Percentiles rank a stretch among this genome's conserved stretches.
Evolutionary conservation across 2,888 invertebrate species (phyloP).

Genomic region (Xestia xanthographa): DNA sequence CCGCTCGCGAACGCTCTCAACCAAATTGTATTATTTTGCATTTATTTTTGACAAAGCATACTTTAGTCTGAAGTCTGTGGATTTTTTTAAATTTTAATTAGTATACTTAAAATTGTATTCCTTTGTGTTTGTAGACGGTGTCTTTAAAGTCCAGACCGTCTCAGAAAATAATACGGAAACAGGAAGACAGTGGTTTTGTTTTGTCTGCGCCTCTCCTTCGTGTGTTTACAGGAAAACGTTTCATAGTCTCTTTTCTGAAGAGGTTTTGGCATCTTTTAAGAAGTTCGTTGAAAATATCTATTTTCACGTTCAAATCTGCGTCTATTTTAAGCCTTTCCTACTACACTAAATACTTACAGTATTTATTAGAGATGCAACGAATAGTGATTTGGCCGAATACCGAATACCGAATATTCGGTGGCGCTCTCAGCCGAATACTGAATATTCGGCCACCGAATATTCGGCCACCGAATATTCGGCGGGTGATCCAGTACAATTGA

Average conservation of each 20-base stretch:
- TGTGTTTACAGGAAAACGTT: conserved; percentile 49
- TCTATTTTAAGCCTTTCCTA: not conserved
- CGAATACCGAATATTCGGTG: too few relatives aligned
- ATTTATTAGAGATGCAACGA: too few relatives aligned
- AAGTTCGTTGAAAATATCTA: conserved; percentile 20
- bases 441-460: too few relatives aligned
- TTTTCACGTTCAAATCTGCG: not conserved
- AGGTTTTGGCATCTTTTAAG: conserved; percentile 33
- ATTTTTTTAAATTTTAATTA: conserved; percentile 67
- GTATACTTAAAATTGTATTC: conserved; percentile 67
- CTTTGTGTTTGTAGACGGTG: conserved; percentile 64
- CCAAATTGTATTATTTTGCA: conserved; percentile 90
- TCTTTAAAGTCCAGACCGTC: conserved; percentile 52
- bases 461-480: too few relatives aligned
- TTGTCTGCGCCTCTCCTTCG: conserved; percentile 48
- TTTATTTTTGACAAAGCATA: conserved; percentile 88
- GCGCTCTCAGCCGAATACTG: too few relatives aligned
- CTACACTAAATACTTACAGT: not conserved
- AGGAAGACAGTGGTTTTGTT: conserved; percentile 54
- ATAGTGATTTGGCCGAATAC: too few relatives aligned
- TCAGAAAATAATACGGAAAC: conserved; percentile 51
- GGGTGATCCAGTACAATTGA: too few relatives aligned
- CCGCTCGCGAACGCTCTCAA: conserved; percentile 81
- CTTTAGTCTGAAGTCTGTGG: conserved; percentile 73
- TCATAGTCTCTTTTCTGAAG: conserved; percentile 39